Conservation (phyloP, 2,888 invertebrate species). For the Diogma glabrata region DNA sequence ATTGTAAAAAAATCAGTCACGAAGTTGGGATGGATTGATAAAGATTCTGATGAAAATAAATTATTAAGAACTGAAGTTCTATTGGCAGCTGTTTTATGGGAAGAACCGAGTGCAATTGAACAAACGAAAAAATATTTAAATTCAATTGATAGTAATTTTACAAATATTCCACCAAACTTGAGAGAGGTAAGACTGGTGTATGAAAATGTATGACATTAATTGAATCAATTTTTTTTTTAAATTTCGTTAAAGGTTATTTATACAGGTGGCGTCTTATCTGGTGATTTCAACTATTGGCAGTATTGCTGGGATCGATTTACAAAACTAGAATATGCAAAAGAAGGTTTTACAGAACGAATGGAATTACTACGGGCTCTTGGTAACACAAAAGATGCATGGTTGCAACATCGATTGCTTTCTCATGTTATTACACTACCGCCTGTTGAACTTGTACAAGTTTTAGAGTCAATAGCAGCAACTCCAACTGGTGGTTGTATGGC, state of each 20-base stretch:
- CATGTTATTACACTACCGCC: constrained; percentile 37
- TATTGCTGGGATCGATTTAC: constrained; percentile 37
- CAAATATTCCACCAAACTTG: constrained; percentile 32
- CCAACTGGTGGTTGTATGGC: constrained; percentile 38
- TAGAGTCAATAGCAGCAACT: constrained; percentile 37
- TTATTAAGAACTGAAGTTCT: constrained; percentile 34
- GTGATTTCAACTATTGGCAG: constrained; percentile 37
- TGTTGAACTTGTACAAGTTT: constrained; percentile 34
- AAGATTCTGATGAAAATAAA: constrained; percentile 32
- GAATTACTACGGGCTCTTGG: constrained; percentile 35
- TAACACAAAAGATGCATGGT: constrained; percentile 37
- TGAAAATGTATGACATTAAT: background rate
- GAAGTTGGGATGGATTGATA: constrained; percentile 33
- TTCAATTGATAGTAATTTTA: constrained; percentile 31
- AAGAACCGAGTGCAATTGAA: constrained; percentile 32
- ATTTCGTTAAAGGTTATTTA: constrained; percentile 30
- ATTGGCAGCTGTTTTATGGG: constrained; percentile 35
- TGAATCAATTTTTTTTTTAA: background rate
- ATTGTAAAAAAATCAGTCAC: constrained; percentile 31
- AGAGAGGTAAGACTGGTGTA: constrained; percentile 31
- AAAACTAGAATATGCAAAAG: constrained; percentile 30
- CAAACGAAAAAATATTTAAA: constrained; percentile 34
- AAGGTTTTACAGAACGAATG: constrained; percentile 35
- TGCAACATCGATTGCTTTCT: constrained; percentile 36
- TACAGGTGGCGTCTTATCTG: constrained; percentile 36